These are phyloP conservation scores for Littorina saxatilis DNA, from an alignment of 1,140 invertebrate genomes.

Conservation along the genomic window DNA sequence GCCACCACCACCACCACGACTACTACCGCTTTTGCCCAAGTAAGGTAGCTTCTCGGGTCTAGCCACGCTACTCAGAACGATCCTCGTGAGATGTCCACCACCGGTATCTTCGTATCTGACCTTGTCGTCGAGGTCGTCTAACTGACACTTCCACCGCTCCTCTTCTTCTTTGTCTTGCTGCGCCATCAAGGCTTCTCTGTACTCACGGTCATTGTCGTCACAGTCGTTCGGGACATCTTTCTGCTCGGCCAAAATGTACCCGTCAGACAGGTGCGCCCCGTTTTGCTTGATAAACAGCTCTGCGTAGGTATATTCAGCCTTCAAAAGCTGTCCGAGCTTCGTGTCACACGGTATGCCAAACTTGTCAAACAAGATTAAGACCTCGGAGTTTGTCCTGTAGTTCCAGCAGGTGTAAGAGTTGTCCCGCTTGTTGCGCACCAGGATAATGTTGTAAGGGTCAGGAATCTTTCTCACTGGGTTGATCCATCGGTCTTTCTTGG, in stretches of 20 bases:
- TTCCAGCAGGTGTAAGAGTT: conserved; percentile 13
- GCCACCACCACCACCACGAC: too few species aligned
- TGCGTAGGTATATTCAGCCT: conserved; percentile 25
- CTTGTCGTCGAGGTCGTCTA: neutral
- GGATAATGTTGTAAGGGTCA: neutral
- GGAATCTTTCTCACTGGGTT: neutral
- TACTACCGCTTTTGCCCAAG: neutral
- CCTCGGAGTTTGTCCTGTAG: conserved; percentile 3
- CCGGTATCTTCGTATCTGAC: conserved; percentile 20
- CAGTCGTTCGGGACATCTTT: neutral
- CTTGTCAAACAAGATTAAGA: neutral
- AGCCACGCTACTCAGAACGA: neutral
- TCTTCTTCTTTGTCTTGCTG: neutral
- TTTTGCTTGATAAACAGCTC: conserved; percentile 17
- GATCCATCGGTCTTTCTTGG: neutral
- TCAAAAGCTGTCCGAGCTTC: conserved; percentile 11
- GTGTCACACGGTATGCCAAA: conserved; percentile 14
- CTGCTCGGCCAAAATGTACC: conserved; percentile 15
- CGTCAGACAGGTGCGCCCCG: neutral
- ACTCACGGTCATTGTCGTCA: neutral
- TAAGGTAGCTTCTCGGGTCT: neutral
- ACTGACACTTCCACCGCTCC: conserved; percentile 16
- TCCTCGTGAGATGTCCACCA: neutral
- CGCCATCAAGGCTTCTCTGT: neutral
- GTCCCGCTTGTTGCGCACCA: neutral